A percentile compares a stretch with the other conserved stretches of the same genome.
phyloP scores from a whole-genome alignment of 2,113 vertebrate genomes.

The Euleptes europaea region DNA sequence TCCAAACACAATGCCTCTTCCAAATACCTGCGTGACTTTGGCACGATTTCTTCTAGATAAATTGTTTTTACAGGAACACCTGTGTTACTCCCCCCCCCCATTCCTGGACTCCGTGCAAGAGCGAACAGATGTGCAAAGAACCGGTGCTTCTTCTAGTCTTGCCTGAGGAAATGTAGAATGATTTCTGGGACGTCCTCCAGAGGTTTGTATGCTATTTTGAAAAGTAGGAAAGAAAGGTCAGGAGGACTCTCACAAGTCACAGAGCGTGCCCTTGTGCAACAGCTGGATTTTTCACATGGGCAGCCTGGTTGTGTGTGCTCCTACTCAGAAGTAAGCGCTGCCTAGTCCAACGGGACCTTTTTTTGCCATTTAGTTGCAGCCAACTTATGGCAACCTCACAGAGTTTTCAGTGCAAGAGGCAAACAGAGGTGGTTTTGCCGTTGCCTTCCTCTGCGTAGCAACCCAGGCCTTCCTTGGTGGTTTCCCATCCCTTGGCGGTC shows the following conservation, averaged over 20 bases:
- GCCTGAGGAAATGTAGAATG: not conserved
- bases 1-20: not conserved
- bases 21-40: not conserved
- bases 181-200: not conserved
- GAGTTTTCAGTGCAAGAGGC: too few relatives aligned
- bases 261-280: not conserved
- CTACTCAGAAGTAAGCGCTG: not conserved
- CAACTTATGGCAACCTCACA: too few relatives aligned
- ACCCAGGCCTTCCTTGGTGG: too few relatives aligned
- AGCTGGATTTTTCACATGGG: not conserved
- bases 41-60: not conserved
- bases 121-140: not conserved
- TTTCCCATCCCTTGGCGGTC: too few relatives aligned
- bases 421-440: too few relatives aligned
- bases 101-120: not conserved
- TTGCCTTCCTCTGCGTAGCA: too few relatives aligned
- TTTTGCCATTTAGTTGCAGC: too few relatives aligned
- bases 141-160: not conserved
- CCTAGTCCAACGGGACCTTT: not conserved
- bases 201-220: not conserved
- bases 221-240: not conserved
- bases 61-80: not conserved
- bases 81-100: not conserved
- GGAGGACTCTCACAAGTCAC: not conserved
- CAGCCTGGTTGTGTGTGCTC: not conserved